A percentile compares a stretch with the other conserved stretches of the same genome.
phyloP scores from a whole-genome alignment of 2,888 invertebrate species.

The Mimas tiliae region DNA sequence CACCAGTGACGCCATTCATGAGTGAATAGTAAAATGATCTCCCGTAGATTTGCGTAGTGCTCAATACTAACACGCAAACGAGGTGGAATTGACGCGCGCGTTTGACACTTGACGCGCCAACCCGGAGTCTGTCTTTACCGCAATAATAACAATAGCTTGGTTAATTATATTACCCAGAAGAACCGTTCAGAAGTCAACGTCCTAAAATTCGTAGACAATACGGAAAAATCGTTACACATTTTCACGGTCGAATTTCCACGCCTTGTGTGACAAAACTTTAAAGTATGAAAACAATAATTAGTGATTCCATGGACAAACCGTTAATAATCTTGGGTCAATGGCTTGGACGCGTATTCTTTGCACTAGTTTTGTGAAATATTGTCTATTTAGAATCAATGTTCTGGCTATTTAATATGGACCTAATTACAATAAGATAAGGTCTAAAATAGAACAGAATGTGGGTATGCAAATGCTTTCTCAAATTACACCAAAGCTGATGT shows the following conservation, averaged over 20 bases:
- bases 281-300: slow-evolving; percentile 45
- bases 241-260: slow-evolving; percentile 38
- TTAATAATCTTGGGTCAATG: slow-evolving; percentile 65
- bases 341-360: slow-evolving; percentile 66
- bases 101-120: no score
- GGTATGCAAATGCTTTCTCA: slow-evolving; percentile 53
- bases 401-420: slow-evolving; percentile 22
- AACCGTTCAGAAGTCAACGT: slow-evolving; percentile 32
- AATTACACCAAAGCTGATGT: slow-evolving; percentile 43
- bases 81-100: no score
- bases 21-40: no score
- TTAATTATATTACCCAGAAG: not conserved
- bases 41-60: no score
- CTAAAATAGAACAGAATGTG: slow-evolving; percentile 17
- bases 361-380: slow-evolving; percentile 70
- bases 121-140: no score
- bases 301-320: slow-evolving; percentile 57
- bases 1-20: no score
- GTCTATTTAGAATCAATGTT: slow-evolving; percentile 38
- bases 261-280: slow-evolving; percentile 46
- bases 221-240: slow-evolving; percentile 44
- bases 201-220: slow-evolving; percentile 39
- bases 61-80: no score
- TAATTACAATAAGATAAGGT: not conserved
- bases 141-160: not conserved